Evolutionary conservation across 2,888 invertebrate genomes (phyloP).

Genomic region (Bellardia bayeri): DNA sequence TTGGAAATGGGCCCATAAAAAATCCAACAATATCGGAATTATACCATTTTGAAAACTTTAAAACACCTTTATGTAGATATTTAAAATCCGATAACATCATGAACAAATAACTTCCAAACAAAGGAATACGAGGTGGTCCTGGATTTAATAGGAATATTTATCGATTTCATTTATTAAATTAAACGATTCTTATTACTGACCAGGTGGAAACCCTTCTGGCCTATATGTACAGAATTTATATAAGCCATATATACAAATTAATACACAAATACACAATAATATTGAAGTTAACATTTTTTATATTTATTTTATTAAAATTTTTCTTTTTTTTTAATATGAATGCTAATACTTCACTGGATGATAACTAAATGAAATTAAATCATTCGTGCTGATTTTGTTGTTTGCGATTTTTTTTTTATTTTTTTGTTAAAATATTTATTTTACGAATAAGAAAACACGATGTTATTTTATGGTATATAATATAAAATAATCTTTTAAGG

Average conservation of each 20-base stretch:
- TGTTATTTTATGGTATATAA: not conserved
- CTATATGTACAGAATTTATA: constrained; percentile 84
- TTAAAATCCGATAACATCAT: constrained; percentile 85
- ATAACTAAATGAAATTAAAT: constrained; percentile 44
- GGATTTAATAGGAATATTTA: constrained; percentile 57
- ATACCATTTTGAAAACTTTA: constrained; percentile 85
- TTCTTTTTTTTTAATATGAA: not conserved
- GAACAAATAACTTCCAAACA: constrained; percentile 87
- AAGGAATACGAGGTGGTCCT: constrained; percentile 87
- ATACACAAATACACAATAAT: constrained; percentile 80
- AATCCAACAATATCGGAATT: constrained; percentile 87
- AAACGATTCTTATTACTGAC: constrained; percentile 80
- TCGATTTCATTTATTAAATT: constrained; percentile 6
- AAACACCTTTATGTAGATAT: constrained; percentile 85
- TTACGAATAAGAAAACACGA: not conserved
- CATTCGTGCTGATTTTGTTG: constrained; percentile 35
- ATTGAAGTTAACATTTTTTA: constrained; percentile 81
- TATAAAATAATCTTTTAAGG: not conserved
- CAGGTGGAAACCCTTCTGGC: constrained; percentile 86
- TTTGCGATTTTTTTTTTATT: not conserved
- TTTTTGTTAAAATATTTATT: not conserved
- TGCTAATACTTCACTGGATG: constrained; percentile 38
- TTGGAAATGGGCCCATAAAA: constrained; percentile 85
- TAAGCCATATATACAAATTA: constrained; percentile 82
- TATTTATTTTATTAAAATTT: not conserved